phyloP scores from a whole-genome alignment of 2,888 invertebrate genomes.

The Apamea anceps region DNA sequence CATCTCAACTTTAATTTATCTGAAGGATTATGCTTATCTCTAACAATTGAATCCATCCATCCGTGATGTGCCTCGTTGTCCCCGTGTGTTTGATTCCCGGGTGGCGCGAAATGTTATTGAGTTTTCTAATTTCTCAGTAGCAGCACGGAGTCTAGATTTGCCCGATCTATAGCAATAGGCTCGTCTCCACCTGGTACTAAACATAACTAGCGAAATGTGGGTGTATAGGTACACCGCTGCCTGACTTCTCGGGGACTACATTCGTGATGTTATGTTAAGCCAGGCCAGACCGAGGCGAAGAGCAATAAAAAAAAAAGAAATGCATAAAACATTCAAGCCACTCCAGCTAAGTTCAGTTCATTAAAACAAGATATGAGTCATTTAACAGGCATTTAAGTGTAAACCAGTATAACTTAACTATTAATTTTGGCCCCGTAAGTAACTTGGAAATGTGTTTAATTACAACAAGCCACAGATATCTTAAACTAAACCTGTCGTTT shows the following conservation, averaged over 20 bases:
- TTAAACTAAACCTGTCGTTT: slow-evolving; percentile 31
- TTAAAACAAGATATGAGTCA: neutral
- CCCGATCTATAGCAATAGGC: too few species aligned
- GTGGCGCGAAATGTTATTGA: too few species aligned
- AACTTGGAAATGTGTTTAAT: slow-evolving; percentile 51
- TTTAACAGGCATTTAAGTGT: slow-evolving; percentile 7
- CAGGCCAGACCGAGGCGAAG: neutral
- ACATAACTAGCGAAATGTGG: too few species aligned
- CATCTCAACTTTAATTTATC: neutral
- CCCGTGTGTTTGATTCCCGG: too few species aligned
- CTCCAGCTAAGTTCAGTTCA: neutral
- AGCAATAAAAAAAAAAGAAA: neutral
- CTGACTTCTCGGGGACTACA: too few species aligned
- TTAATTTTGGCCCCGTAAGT: slow-evolving; percentile 33
- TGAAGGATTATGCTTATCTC: neutral
- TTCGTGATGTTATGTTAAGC: too few species aligned
- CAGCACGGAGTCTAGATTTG: too few species aligned
- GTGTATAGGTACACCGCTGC: too few species aligned
- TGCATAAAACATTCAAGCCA: neutral
- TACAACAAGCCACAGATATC: slow-evolving; percentile 42
- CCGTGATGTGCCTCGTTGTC: too few species aligned
- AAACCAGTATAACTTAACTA: slow-evolving; percentile 21
- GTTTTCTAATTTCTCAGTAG: too few species aligned
- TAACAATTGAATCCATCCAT: neutral
- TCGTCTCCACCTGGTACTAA: too few species aligned